Conservation (phyloP, 2,888 invertebrate species). For the Corbicula japonica region DNA sequence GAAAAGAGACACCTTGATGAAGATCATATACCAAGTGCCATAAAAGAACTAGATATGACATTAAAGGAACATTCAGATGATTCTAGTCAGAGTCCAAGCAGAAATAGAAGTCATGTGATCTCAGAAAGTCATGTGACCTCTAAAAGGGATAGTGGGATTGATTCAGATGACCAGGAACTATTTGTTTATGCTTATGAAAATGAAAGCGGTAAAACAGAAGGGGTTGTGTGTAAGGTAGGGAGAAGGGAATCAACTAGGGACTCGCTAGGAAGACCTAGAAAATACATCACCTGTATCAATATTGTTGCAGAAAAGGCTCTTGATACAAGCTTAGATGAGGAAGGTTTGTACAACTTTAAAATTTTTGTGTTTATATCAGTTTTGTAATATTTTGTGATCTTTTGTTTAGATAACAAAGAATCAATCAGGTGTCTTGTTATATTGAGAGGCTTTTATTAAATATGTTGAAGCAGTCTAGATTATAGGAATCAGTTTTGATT, state of each 20-base stretch:
- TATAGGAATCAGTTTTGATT: too few relatives aligned
- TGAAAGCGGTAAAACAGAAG: slow-evolving; percentile 56
- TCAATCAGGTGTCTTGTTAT: too few relatives aligned
- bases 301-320: slow-evolving; percentile 55
- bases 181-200: slow-evolving; percentile 60
- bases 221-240: slow-evolving; percentile 65
- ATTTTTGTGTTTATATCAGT: too few relatives aligned
- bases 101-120: background rate
- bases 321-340: too few relatives aligned
- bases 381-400: too few relatives aligned
- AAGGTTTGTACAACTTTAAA: too few relatives aligned
- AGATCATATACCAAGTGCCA: slow-evolving; percentile 26
- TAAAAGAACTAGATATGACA: slow-evolving; percentile 24
- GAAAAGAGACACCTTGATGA: slow-evolving; percentile 13
- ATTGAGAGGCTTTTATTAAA: too few relatives aligned
- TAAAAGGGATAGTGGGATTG: background rate
- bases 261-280: slow-evolving; percentile 53
- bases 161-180: slow-evolving; percentile 41
- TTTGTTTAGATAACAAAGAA: too few relatives aligned
- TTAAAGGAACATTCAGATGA: slow-evolving; percentile 17
- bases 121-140: background rate
- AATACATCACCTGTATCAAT: slow-evolving; percentile 69
- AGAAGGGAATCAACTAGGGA: slow-evolving; percentile 50
- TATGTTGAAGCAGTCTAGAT: too few relatives aligned
- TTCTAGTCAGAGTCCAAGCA: slow-evolving; percentile 10